Percentiles rank a stretch among this genome's conserved stretches.
phyloP scores from a whole-genome alignment of 1,140 invertebrate genomes.

The Drosophila insularis region DNA sequence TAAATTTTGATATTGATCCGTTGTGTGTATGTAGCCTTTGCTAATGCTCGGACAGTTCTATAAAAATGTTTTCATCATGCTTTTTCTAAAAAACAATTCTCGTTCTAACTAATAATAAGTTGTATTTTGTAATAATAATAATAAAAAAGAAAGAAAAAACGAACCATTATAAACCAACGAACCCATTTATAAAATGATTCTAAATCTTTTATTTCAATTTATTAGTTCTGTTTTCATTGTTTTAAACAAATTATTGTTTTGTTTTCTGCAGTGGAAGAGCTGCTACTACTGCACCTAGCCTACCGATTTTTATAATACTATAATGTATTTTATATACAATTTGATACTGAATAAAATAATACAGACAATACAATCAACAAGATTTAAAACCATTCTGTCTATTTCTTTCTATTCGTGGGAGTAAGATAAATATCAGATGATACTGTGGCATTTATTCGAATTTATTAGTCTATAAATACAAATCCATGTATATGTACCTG shows the following conservation, averaged over 20 bases:
- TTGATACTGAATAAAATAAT: constrained; percentile 70
- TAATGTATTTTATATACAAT: constrained; percentile 59
- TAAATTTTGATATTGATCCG: constrained; percentile 2
- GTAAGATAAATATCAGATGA: no score
- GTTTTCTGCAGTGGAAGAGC: constrained; percentile 3
- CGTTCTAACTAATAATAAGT: constrained; percentile 69
- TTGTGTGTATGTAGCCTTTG: not conserved
- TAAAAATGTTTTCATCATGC: constrained; percentile 1
- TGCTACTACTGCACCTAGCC: constrained; percentile 35
- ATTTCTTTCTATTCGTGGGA: no score
- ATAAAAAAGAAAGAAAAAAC: constrained; percentile 23
- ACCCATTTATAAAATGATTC: constrained; percentile 38
- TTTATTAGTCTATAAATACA: no score
- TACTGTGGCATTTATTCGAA: no score
- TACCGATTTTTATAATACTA: constrained; percentile 59
- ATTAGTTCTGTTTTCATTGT: constrained; percentile 9
- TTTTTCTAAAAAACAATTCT: constrained; percentile 44
- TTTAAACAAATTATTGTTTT: constrained; percentile 20
- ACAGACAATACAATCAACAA: constrained; percentile 30
- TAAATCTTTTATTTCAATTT: constrained; percentile 35
- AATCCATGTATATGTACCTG: no score
- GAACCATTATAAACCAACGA: constrained; percentile 51
- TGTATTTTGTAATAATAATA: constrained; percentile 69
- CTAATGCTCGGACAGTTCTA: not conserved
- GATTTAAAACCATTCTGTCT: no score